Evolutionary conservation across 1,140 invertebrate species (phyloP).

Genomic region (Lepidostoma basale): DNA sequence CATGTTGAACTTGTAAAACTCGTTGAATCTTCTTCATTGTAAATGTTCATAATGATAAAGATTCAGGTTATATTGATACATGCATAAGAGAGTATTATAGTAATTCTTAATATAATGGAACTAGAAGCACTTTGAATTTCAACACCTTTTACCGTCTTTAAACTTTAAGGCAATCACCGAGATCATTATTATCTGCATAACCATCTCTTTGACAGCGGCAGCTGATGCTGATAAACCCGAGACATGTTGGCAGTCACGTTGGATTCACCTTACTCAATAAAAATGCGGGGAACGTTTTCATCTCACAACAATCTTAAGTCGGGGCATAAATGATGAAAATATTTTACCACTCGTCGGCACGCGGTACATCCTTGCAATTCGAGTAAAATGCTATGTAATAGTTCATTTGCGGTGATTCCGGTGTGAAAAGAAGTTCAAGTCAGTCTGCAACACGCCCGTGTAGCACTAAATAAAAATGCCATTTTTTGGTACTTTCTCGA

Average conservation of each 20-base stretch:
- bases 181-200: constrained; percentile 19
- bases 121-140: no score
- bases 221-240: constrained; percentile 21
- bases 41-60: no score
- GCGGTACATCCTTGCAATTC: background rate
- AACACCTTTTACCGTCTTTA: constrained; percentile 5
- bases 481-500: no score
- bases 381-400: background rate
- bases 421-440: background rate
- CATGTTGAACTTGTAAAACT: no score
- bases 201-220: constrained; percentile 21
- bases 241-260: constrained; percentile 17
- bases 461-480: background rate
- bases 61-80: no score
- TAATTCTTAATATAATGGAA: no score
- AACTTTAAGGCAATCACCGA: background rate
- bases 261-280: background rate
- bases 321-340: no score
- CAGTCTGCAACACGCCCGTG: no score
- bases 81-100: no score
- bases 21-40: no score
- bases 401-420: constrained; percentile 14
- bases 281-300: background rate
- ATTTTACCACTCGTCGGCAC: background rate
- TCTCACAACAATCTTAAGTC: no score